These are phyloP conservation scores for Cotesia vestalis DNA, from an alignment of 1,140 invertebrate genomes.

Conservation along the genomic window DNA sequence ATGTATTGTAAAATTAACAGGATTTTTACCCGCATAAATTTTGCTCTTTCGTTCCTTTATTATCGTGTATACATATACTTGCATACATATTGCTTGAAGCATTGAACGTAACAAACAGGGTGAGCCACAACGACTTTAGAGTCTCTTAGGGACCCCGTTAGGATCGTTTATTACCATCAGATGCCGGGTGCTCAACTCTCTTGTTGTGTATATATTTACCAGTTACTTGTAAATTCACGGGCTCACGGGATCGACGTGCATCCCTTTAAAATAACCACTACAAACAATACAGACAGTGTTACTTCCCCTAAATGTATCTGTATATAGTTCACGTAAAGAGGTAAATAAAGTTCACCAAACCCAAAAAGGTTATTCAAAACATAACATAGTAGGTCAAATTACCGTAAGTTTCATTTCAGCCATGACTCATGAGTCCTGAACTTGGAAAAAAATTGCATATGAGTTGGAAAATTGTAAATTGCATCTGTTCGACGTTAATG, in stretches of 20 bases:
- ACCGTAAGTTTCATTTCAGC: too few species aligned
- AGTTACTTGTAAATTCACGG: constrained; percentile 31
- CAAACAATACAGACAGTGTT: background rate
- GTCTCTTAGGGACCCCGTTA: constrained; percentile 33
- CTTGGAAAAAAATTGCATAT: too few species aligned
- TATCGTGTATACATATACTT: constrained; percentile 1
- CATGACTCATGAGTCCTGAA: too few species aligned
- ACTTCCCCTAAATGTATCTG: constrained; percentile 6
- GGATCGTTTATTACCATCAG: constrained; percentile 38
- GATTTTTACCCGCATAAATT: too few species aligned
- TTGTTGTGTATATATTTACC: constrained; percentile 15
- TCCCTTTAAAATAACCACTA: background rate
- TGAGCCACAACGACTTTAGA: constrained; percentile 32
- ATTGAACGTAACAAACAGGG: constrained; percentile 31
- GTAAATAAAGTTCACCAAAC: background rate
- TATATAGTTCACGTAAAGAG: background rate
- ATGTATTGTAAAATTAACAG: too few species aligned
- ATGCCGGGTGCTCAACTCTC: constrained; percentile 12
- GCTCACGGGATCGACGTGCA: constrained; percentile 26
- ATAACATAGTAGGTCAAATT: too few species aligned
- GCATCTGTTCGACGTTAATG: too few species aligned
- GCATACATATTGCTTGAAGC: constrained; percentile 12
- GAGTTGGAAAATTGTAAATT: too few species aligned
- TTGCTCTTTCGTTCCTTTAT: background rate
- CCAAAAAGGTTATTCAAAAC: background rate